Conservation (phyloP, 2,797 vertebrate species). For the Anguilla anguilla region DNA sequence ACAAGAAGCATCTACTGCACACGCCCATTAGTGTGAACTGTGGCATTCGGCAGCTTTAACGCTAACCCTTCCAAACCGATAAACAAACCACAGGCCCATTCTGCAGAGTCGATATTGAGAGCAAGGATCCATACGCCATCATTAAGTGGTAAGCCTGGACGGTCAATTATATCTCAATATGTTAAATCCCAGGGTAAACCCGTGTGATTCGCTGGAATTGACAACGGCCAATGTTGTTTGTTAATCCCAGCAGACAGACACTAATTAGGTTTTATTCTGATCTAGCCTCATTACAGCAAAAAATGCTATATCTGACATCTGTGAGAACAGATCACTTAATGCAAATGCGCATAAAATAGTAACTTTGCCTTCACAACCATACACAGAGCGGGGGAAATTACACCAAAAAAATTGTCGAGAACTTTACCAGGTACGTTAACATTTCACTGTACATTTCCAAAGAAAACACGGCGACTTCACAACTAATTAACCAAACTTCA, state of each 20-base stretch:
- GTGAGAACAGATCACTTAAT: conserved; percentile 25
- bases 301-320: conserved; percentile 29
- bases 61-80: background rate
- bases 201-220: conserved; percentile 36
- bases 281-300: conserved; percentile 26
- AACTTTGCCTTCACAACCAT: background rate
- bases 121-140: background rate
- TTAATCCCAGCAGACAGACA: conserved; percentile 34
- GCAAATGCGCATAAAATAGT: background rate
- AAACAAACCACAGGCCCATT: background rate
- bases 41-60: background rate
- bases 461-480: background rate
- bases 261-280: conserved; percentile 38
- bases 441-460: background rate
- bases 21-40: background rate
- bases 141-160: conserved; percentile 7
- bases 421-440: background rate
- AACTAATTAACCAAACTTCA: background rate
- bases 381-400: background rate
- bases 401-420: background rate
- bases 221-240: conserved; percentile 28
- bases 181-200: conserved; percentile 34
- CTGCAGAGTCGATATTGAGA: background rate
- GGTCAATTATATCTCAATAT: conserved; percentile 26
- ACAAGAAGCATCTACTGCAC: background rate